Conservation (phyloP, 2,888 invertebrate genomes). For the Drosophila acutilabella region DNA sequence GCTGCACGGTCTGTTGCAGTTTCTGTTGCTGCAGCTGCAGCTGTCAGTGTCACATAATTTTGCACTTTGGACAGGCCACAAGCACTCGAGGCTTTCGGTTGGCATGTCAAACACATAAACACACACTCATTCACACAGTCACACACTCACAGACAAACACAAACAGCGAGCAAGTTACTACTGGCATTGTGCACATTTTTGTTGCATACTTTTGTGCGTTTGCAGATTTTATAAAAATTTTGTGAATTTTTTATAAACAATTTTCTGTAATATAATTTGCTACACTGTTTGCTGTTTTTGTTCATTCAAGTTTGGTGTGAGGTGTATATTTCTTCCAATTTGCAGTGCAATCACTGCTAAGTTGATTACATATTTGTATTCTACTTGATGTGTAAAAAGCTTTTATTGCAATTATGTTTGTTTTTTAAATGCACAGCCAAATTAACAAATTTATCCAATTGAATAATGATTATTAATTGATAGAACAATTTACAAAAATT, state of each 20-base stretch:
- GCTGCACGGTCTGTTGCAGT: conserved; percentile 34
- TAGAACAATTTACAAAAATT: not conserved
- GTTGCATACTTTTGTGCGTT: conserved; percentile 55
- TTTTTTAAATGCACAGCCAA: not conserved
- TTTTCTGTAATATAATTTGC: conserved; percentile 36
- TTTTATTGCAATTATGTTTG: conserved; percentile 3
- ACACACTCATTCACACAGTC: conserved; percentile 1
- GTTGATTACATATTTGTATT: conserved; percentile 41
- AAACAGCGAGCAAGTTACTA: not conserved
- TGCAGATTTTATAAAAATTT: conserved; percentile 1
- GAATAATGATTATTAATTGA: not conserved
- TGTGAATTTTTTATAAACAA: conserved; percentile 31
- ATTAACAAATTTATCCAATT: not conserved
- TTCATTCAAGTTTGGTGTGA: not conserved
- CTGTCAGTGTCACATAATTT: conserved; percentile 71
- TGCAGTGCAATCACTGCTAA: conserved; percentile 20
- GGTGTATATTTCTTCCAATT: conserved; percentile 6
- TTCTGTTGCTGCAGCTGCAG: conserved; percentile 41
- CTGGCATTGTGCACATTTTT: conserved; percentile 18
- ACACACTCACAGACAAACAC: not conserved
- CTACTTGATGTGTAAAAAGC: conserved; percentile 9
- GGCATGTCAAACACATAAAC: conserved; percentile 55
- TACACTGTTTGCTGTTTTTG: conserved; percentile 7
- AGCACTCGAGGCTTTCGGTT: conserved; percentile 64
- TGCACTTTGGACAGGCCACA: conserved; percentile 68